Evolutionary conservation across 1,140 invertebrate species (phyloP), one percentile per base, ranked within the genome.

Genomic region (Drosophila melanogaster): DNA sequence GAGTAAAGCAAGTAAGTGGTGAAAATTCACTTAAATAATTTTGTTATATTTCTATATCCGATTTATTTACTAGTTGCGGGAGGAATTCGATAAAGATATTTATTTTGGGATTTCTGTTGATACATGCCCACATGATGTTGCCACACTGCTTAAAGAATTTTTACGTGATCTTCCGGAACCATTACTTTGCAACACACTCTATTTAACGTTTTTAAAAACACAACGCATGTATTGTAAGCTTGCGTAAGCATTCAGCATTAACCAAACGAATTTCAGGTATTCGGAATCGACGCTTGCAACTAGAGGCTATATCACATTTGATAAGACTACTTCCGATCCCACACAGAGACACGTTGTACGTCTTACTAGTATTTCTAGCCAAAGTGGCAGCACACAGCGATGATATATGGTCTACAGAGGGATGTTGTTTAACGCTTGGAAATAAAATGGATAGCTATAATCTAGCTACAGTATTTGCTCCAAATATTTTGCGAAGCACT

Each of bases 401-500:
- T 93, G 92, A 92, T 57, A 19, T 83, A 8, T 54, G 26, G 7
- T 44, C 58, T 12, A 64, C 11, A 22, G 72, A 85, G 33, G 90
- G 80, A 19, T 77, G 35, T 22, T 41, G 77, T 49, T 51, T 80
- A 44, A 59, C 78, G 14, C 55, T 12, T 56, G 98, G 97, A 3
- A 98, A 98, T 93, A 98, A 97, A 93, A 99, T 99, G 97, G 97
- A 98, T 91, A 95, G 96, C 11, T 96, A 95, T 41, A 98, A 98
- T 92, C 93, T 99, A 65, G 97, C 98, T 0, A 98, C 97, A 4
- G 94, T 98, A 22, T 98, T 99, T 92, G 98, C 97, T 2, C 98
- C 98, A 1, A 98, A 98, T 91, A 97, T 99, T 81, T 94, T 98
- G 44, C 97, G 98, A 80, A 95, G 95, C 79, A 94, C 94, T 22